These are phyloP conservation scores for Stictonetta naevosa DNA, from an alignment of 2,113 vertebrate species.

Conservation along the genomic window DNA sequence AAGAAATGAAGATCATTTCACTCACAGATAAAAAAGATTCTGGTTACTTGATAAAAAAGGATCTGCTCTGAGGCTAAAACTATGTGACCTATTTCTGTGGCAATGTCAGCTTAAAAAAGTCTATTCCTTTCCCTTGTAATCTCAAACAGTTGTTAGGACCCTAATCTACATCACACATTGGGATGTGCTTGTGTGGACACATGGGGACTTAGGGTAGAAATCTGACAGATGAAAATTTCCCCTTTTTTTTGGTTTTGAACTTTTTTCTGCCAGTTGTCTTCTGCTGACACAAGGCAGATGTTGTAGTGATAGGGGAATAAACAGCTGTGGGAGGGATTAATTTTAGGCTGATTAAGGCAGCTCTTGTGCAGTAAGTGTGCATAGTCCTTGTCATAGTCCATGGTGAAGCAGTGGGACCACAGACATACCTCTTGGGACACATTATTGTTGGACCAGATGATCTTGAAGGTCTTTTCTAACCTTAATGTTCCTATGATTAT, in stretches of 20 bases:
- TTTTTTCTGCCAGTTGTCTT: not conserved
- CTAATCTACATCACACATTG: not conserved
- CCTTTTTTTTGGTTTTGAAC: not conserved
- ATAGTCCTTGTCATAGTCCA: not conserved
- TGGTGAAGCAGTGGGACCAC: not conserved
- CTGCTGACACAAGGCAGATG: not conserved
- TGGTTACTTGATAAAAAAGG: not conserved
- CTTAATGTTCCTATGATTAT: too few species aligned
- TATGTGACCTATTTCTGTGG: not conserved
- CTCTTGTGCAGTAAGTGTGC: not conserved
- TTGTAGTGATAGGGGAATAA: rapidly evolving
- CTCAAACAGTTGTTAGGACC: not conserved
- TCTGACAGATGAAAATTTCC: not conserved
- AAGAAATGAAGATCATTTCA: not conserved
- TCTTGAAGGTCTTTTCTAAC: too few species aligned
- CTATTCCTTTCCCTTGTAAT: not conserved
- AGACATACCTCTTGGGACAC: not conserved
- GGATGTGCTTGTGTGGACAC: not conserved
- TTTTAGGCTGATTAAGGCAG: not conserved
- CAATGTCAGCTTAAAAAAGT: not conserved
- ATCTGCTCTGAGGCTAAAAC: not conserved
- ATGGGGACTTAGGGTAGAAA: not conserved
- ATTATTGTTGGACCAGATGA: too few species aligned
- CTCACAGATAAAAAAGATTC: not conserved
- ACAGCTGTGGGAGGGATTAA: not conserved